Base-by-base conservation (phyloP, 2,113 vertebrate genomes). In the Oryzias curvinotus region DNA sequence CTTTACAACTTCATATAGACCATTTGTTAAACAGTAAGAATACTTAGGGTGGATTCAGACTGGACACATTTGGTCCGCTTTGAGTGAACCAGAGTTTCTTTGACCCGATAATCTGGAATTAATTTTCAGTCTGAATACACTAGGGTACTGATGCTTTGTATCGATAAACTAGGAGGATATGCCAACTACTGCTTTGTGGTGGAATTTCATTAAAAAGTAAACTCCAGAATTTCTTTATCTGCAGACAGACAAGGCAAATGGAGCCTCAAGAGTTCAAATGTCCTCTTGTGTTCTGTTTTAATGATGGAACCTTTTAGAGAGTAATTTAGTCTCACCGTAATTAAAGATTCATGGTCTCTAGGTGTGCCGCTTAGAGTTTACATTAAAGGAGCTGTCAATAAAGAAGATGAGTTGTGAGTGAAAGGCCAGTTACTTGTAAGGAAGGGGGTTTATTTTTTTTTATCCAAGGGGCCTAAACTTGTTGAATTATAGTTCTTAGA, bases 241-340 rank as follows among this genome's bases (percentile, higher is more conserved):
- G 18, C 14, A 10, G 56, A 60, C 44, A 51, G 42, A 53, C 46
- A 42, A 36, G 36, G 18, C 13, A 56, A 47, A 5, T 13, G 42
- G 12, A 1, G 15, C 19, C 44, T 49, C 10, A 45, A 57, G 19
- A 56, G 25, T 44, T 75, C 42, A 4, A 10, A 52, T 62, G 15
- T 61, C 47, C 7, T 36, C 6, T 21, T 51, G 54, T 64, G 48
- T n/a, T n/a, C 41, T 63, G 16, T 36, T 17, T 3, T 0, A 26
- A 52, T 63, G 45, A 43, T 56, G 17, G n/a, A 62, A 52, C 5
- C n/a, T 49, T 50, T 65, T 53, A 57, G 14, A 56, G 19, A 18
- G 42, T 52, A 25, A 4, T 50, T 21, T 60, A 59, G 12, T 49
- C 23, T 18, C 1, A 55, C 1, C 30, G 0, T 4, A 5, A 62